phyloP scores from a whole-genome alignment of 92 coral and sea anemone species.

The Chrysogorgia sp. region DNA sequence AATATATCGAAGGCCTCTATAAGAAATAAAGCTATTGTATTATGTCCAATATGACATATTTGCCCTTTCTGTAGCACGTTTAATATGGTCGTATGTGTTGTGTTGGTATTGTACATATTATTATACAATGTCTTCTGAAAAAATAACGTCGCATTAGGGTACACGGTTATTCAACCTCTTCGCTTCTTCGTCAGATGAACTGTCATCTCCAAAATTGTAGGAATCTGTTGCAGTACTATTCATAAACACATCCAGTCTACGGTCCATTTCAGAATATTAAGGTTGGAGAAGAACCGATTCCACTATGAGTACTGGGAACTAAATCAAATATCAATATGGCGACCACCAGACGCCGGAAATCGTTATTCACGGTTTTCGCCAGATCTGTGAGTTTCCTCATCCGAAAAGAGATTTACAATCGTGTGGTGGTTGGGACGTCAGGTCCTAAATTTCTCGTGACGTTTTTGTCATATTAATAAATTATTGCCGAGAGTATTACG shows the following conservation, averaged over 20 bases:
- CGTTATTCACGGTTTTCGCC: too few relatives aligned
- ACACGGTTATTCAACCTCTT: background rate
- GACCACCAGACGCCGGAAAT: too few relatives aligned
- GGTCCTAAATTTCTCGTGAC: slow-evolving; percentile 81
- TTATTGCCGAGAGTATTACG: too few relatives aligned
- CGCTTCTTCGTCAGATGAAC: slow-evolving; percentile 41
- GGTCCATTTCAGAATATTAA: background rate
- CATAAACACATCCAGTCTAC: background rate
- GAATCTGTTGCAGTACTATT: slow-evolving; percentile 12
- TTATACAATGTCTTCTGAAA: background rate
- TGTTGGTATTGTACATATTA: too few relatives aligned
- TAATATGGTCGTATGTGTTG: too few relatives aligned
- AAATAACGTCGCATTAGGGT: too few relatives aligned
- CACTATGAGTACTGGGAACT: background rate
- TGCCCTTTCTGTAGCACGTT: too few relatives aligned
- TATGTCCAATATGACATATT: too few relatives aligned
- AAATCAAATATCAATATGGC: too few relatives aligned
- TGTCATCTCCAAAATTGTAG: slow-evolving; percentile 30
- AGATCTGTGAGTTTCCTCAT: slow-evolving; percentile 63
- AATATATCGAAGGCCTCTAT: too few relatives aligned
- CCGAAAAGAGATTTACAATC: slow-evolving; percentile 63
- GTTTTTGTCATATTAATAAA: slow-evolving; percentile 64
- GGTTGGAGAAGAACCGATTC: too few relatives aligned
- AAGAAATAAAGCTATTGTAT: too few relatives aligned
- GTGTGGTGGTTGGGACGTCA: slow-evolving; percentile 78